These are phyloP conservation scores for Myotis planiceps DNA, from an alignment of 2,797 vertebrate genomes.

Conservation along the genomic window DNA sequence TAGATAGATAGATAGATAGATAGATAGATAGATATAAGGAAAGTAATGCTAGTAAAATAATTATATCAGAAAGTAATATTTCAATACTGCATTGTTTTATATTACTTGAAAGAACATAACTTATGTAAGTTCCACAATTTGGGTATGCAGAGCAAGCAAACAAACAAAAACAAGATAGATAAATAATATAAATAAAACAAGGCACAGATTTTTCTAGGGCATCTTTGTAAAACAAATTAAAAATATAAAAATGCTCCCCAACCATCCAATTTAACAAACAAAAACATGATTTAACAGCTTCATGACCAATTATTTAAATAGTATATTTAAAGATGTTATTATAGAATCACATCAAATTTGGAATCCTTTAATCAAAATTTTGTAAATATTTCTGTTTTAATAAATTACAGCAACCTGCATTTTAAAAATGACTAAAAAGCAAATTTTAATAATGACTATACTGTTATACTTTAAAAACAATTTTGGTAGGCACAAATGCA, in stretches of 20 bases:
- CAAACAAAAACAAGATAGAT: background rate
- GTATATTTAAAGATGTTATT: background rate
- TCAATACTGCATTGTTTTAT: background rate
- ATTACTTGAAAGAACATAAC: background rate
- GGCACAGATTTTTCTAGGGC: background rate
- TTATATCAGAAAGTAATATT: background rate
- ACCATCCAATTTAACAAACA: background rate
- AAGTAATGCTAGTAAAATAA: background rate
- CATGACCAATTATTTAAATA: background rate
- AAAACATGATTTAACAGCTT: background rate
- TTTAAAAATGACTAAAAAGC: background rate
- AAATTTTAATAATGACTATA: slow-evolving; percentile 18
- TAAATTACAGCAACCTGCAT: background rate
- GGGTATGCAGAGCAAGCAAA: background rate
- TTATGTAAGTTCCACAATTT: background rate
- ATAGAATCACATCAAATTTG: background rate
- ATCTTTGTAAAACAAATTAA: background rate
- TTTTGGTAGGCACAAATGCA: background rate
- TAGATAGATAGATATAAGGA: background rate
- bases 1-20: background rate
- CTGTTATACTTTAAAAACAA: background rate
- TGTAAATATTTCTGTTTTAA: slow-evolving; percentile 1
- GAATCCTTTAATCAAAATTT: slow-evolving; percentile 31
- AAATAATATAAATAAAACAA: background rate
- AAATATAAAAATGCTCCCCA: background rate